These are phyloP conservation scores for Trogon surrucura DNA, from an alignment of 2,113 vertebrate species.

Conservation along the genomic window DNA sequence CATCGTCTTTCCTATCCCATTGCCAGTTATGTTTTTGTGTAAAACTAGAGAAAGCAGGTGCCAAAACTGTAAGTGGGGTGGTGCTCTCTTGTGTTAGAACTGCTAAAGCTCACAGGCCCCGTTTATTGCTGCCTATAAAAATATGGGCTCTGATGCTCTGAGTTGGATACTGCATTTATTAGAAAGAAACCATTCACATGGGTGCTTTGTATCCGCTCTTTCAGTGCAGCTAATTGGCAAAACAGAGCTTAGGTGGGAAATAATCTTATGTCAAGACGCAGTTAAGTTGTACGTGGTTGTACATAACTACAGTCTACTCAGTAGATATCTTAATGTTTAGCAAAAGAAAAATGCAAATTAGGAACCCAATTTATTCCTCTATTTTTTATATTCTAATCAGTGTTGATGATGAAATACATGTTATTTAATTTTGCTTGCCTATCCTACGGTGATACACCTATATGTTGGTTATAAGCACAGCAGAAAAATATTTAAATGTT, in stretches of 20 bases:
- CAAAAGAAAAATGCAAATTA: background rate
- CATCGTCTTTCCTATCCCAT: accelerated
- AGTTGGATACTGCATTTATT: background rate
- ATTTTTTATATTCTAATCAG: background rate
- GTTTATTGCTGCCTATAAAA: background rate
- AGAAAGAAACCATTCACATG: background rate
- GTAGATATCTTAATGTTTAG: background rate
- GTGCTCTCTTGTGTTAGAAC: background rate
- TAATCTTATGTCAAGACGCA: background rate
- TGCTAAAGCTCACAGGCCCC: background rate
- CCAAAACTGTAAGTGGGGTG: background rate
- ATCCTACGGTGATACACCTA: background rate
- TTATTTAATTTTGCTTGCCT: background rate
- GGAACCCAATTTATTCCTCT: background rate
- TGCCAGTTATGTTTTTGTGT: background rate
- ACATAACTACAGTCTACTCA: accelerated
- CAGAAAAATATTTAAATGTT: background rate
- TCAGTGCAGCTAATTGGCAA: background rate
- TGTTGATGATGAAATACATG: background rate
- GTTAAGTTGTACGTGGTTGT: background rate
- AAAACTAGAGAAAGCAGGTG: background rate
- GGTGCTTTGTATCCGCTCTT: background rate
- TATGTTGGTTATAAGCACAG: background rate
- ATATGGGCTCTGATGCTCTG: background rate
- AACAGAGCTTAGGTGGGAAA: background rate